phyloP scores from a whole-genome alignment of 2,113 vertebrate species.

The Zeus faber region DNA sequence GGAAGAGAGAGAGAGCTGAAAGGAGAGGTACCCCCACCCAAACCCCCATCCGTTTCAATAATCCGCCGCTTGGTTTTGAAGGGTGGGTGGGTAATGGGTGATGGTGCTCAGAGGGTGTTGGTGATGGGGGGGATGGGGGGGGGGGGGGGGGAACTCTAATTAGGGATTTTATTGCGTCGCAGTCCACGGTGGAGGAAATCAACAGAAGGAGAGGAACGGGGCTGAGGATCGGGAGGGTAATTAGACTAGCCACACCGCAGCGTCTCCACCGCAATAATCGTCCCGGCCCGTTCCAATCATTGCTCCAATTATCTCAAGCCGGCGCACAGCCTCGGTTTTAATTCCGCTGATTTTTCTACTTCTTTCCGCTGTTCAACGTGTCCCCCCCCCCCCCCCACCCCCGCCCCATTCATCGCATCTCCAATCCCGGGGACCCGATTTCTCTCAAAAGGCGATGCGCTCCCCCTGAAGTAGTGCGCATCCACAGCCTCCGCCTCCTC shows the following conservation, averaged over 20 bases:
- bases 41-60: too few species aligned
- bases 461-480: constrained; percentile 17
- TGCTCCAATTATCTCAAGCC: too few species aligned
- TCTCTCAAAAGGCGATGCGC: constrained; percentile 16
- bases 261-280: constrained; percentile 11
- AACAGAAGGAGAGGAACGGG: too few species aligned
- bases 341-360: too few species aligned
- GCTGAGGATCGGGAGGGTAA: constrained; percentile 39
- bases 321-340: too few species aligned
- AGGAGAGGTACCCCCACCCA: constrained; percentile 49
- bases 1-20: constrained; percentile 54
- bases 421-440: background rate
- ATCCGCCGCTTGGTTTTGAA: too few species aligned
- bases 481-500: constrained; percentile 3
- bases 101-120: constrained; percentile 17
- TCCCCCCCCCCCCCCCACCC: too few species aligned
- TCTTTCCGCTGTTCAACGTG: too few species aligned
- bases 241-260: constrained; percentile 12
- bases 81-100: too few species aligned
- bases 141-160: constrained; percentile 28
- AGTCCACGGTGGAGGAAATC: too few species aligned
- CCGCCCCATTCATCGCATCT: too few species aligned
- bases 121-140: constrained; percentile 12
- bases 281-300: constrained; percentile 2
- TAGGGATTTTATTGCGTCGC: too few species aligned